Evolutionary conservation across 2,113 vertebrate species (phyloP).

Genomic region (Anolis carolinensis): DNA sequence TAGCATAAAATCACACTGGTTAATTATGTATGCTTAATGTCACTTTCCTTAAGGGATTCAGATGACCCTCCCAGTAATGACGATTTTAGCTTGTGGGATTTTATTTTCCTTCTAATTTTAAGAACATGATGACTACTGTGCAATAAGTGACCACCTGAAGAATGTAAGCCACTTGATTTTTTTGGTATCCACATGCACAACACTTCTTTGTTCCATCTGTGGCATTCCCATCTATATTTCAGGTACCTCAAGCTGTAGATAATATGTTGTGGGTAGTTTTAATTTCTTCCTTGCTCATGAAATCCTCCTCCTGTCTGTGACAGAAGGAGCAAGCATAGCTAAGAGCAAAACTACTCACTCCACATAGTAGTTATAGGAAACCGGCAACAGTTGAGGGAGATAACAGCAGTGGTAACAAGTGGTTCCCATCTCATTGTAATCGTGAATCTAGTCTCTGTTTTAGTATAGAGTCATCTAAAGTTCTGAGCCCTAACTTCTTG

Average conservation of each 20-base stretch:
- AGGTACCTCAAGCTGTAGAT: not conserved
- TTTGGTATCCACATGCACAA: not conserved
- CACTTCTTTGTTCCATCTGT: not conserved
- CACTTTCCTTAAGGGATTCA: not conserved
- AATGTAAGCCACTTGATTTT: not conserved
- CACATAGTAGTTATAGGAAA: not conserved
- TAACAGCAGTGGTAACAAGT: no score
- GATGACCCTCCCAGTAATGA: not conserved
- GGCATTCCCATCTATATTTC: not conserved
- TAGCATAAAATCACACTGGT: not conserved
- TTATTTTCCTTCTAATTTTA: not conserved
- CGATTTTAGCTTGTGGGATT: not conserved
- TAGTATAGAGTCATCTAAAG: no score
- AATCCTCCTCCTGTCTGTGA: not conserved
- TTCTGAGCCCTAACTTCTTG: no score
- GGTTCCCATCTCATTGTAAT: no score
- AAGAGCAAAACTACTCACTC: not conserved
- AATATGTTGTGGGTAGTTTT: not conserved
- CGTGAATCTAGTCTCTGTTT: no score
- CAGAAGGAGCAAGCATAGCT: not conserved
- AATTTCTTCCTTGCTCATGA: not conserved
- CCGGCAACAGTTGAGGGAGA: not conserved
- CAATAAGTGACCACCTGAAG: not conserved
- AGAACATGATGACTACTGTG: not conserved
- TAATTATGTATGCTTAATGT: not conserved